Evolutionary conservation across 2,113 vertebrate species (phyloP).

Genomic region (Eublepharis macularius): DNA sequence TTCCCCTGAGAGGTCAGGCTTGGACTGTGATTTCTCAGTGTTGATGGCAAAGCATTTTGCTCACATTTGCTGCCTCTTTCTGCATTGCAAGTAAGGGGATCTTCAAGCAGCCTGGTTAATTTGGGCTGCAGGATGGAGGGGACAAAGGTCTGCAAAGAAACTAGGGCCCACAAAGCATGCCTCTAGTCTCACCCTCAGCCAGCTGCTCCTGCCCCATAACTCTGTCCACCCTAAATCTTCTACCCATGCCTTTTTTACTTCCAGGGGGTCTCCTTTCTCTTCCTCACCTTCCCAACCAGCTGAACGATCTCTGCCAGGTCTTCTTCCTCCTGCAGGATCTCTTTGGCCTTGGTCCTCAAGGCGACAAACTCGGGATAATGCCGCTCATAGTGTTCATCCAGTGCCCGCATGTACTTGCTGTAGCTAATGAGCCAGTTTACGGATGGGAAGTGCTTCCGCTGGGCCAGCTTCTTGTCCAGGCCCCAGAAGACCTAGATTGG

Average conservation of each 20-base stretch:
- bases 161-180: no score
- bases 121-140: no score
- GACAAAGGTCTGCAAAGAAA: no score
- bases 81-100: no score
- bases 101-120: no score
- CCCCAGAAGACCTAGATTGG: slow-evolving; percentile 64
- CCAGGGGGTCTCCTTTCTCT: no score
- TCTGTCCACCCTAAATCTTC: no score
- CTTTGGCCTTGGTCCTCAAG: slow-evolving; percentile 50
- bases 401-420: slow-evolving; percentile 62
- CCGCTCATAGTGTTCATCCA: slow-evolving; percentile 60
- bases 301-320: slow-evolving; percentile 67
- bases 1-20: not conserved
- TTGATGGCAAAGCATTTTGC: not conserved
- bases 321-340: slow-evolving; percentile 69
- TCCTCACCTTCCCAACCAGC: slow-evolving; percentile 62
- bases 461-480: slow-evolving; percentile 66
- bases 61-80: not conserved
- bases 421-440: slow-evolving; percentile 70
- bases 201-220: no score
- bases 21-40: not conserved
- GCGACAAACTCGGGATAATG: slow-evolving; percentile 48
- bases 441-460: slow-evolving; percentile 63
- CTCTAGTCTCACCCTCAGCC: no score
- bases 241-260: no score